A percentile compares a stretch with the other conserved stretches of the same genome.
Conservation (phyloP, 2,113 vertebrate species). For the Bagarius yarrelli region DNA sequence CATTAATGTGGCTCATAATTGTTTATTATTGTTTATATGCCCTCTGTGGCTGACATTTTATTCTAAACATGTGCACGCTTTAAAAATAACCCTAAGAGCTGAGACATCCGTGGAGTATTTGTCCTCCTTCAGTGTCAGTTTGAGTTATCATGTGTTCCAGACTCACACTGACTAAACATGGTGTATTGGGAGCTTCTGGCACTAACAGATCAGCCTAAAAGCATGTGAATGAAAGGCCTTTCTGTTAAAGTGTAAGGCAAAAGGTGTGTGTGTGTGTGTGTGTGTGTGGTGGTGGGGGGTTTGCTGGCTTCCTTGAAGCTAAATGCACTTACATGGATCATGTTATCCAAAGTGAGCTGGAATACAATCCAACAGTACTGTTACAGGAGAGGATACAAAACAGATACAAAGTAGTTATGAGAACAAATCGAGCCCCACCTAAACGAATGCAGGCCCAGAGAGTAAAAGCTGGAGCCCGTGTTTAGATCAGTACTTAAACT, state of each 20-base stretch:
- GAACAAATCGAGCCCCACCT: neutral
- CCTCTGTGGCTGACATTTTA: no score
- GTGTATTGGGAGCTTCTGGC: conserved; percentile 14
- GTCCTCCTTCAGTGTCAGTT: conserved; percentile 30
- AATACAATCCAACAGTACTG: neutral
- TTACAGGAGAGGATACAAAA: neutral
- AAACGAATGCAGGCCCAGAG: neutral
- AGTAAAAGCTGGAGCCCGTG: neutral
- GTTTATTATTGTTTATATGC: no score
- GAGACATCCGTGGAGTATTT: conserved; percentile 10
- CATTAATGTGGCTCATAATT: neutral
- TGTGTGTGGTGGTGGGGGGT: neutral
- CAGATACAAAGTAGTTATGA: neutral
- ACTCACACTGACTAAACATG: conserved; percentile 41
- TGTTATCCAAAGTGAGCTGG: neutral
- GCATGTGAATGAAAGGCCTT: conserved; percentile 31
- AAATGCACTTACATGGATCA: neutral
- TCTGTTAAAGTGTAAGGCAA: conserved; percentile 20
- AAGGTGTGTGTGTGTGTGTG: neutral
- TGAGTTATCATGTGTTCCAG: conserved; percentile 33
- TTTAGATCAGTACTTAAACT: neutral
- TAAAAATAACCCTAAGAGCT: neutral
- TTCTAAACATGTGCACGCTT: neutral
- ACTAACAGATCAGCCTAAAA: neutral
- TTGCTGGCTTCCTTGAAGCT: neutral